Evolutionary conservation across 2,797 vertebrate species (phyloP), one percentile per base, ranked within the genome.

Genomic region (Esox masquinongy): DNA sequence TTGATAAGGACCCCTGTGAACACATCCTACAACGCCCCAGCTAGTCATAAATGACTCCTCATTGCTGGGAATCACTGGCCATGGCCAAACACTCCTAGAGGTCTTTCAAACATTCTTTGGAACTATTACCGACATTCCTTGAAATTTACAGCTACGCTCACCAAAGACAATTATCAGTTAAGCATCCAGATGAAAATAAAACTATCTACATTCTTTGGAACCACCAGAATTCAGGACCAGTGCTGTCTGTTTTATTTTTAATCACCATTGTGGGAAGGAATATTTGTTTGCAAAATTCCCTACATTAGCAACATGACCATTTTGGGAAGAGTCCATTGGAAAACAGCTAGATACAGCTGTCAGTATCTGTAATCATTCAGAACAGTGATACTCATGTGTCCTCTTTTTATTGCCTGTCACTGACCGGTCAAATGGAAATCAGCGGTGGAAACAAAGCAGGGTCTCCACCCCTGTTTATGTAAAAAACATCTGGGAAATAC

Each of bases 1-100:
- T 63, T 1, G 14, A 26, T 15, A 64, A 31, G 12, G 26, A 12
- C 14, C 12, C 5, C 26, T 29, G 26, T 29, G 61, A 26, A 31
- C 26, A 29, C 9, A 64, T 16, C n/a, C 9, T 31, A 17, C 15
- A 64, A 77, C 77, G 80, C 76, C 83, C 80, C 17, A 5, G 51
- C 36, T n/a, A n/a, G 51, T n/a, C 51, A 3, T 56, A 56, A 22
- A 56, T 3, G 19, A n/a, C 19, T 56, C 53, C 53, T 1, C 19
- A n/a, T n/a, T n/a, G n/a, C 8, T 1, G 5, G 17, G n/a, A 17
- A 53, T 53, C 7, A 7, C n/a, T 53, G 17, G 19, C 8, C 7
- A 7, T n/a, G 7, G 8, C 51, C 51, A n/a, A n/a, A 17, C 6
- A 17, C 17, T n/a, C 51, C 16, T 53, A n/a, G n/a, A 53, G n/a